phyloP scores from a whole-genome alignment of 2,113 vertebrate species.

The Leucosticte australis region DNA sequence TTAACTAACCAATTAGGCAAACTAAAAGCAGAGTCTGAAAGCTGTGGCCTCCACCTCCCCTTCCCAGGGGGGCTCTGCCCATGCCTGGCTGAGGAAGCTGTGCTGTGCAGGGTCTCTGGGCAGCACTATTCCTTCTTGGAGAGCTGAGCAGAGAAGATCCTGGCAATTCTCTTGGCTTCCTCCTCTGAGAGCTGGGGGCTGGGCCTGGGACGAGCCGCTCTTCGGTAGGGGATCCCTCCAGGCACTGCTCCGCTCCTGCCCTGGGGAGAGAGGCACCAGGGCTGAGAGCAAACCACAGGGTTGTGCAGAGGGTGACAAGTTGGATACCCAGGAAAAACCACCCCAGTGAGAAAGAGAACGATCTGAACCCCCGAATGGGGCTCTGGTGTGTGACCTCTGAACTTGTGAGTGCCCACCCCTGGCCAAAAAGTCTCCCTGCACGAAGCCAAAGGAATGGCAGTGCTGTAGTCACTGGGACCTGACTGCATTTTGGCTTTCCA shows the following conservation, averaged over 20 bases:
- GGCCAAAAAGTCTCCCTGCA: not conserved
- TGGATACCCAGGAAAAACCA: not conserved
- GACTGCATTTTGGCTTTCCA: not conserved
- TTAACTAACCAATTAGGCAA: not conserved
- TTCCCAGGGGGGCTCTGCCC: accelerated
- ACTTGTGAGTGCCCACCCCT: not conserved
- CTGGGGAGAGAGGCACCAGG: not conserved
- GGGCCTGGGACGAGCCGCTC: slow-evolving; percentile 50
- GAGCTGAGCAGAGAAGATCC: slow-evolving; percentile 86
- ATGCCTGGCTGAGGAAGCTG: not conserved
- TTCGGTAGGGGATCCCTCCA: not conserved
- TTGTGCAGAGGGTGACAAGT: accelerated
- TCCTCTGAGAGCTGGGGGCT: slow-evolving; percentile 65
- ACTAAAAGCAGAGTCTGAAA: not conserved
- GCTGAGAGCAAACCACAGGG: not conserved
- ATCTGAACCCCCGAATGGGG: accelerated
- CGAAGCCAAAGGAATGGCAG: not conserved
- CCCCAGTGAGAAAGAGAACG: accelerated
- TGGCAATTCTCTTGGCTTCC: slow-evolving; percentile 84
- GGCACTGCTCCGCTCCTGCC: not conserved
- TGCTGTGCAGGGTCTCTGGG: accelerated
- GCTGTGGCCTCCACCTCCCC: not conserved
- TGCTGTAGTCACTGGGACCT: not conserved
- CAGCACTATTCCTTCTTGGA: slow-evolving; percentile 43
- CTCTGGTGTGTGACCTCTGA: not conserved